Base-by-base conservation (phyloP, 1,140 invertebrate species). In the Rhopalosiphum padi region DNA sequence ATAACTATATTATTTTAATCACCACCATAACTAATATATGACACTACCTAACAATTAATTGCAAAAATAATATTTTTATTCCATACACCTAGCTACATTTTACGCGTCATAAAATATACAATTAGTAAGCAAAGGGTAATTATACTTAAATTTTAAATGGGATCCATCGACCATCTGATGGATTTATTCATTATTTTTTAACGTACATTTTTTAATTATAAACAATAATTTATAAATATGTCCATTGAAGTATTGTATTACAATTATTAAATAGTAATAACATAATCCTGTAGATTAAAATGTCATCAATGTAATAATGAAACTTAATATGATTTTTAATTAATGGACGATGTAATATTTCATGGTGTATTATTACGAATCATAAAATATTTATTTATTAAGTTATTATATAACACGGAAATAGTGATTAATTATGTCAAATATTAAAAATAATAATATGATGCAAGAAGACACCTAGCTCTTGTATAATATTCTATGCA, bases 321-420 rank as follows among this genome's bases (percentile, higher is more conserved):
- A 86, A 46, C 23, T 18, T 11, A 5, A 48, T n/a, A 25, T 35
- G 30, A 88, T 30, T 48, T 88, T 41, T 88, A 88, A 88, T 48
- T 51, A 88, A 48, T 48, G 30, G 15, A 21, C 25, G 30, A 21
- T 87, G 7, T 48, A 22, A 68, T 7, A 35, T 88, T 21, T 22
- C 48, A 87, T 21, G 7, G 43, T n/a, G 30, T n/a, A 35, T 18
- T 21, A 48, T 88, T 43, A 21, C 86, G 30, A 88, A 88, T 48
- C 2, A 46, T 48, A 51, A 35, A 22, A 48, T 85, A 85, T 88
- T 35, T n/a, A 51, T 88, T 88, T 88, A 88, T 88, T 48, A 88
- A n/a, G 30, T 51, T 48, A 6, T n/a, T n/a, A 88, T 77, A 88
- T n/a, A 88, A 88, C 25, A 7, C n/a, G 30, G 43, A 9, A 30